Evolutionary conservation across 2,888 invertebrate species (phyloP).

Genomic region (Cerastis rubricosa): DNA sequence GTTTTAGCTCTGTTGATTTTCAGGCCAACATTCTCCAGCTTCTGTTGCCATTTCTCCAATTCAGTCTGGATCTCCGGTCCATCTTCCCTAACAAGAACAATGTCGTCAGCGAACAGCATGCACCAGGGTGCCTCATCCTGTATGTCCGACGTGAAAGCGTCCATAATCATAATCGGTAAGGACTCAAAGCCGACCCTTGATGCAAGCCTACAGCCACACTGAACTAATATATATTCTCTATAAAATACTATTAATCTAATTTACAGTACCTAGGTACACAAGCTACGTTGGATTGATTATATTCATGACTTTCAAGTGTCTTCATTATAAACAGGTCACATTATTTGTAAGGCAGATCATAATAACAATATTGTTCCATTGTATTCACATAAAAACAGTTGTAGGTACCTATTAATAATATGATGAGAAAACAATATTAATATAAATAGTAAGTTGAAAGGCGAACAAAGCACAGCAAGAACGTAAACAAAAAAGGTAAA

Average conservation of each 20-base stretch:
- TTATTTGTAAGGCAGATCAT: slow-evolving; percentile 16
- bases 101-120: no score
- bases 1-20: no score
- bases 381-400: slow-evolving; percentile 4
- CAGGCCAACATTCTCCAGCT: no score
- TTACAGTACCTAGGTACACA: neutral
- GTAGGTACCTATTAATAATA: slow-evolving; percentile 9
- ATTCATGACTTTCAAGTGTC: slow-evolving; percentile 4
- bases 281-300: neutral
- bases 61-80: no score
- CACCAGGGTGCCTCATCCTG: no score
- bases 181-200: no score
- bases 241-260: neutral
- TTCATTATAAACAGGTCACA: neutral
- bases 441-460: slow-evolving; percentile 45
- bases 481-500: slow-evolving; percentile 53
- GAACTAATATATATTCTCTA: neutral
- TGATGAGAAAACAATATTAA: slow-evolving; percentile 43
- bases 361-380: slow-evolving; percentile 25
- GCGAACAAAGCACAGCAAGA: slow-evolving; percentile 44
- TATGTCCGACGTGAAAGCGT: no score
- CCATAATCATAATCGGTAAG: no score
- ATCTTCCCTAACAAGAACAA: no score
- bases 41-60: no score
- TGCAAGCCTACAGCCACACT: no score